Base-by-base conservation (phyloP, 1,140 invertebrate species). In the Acromyrmex charruanus region DNA sequence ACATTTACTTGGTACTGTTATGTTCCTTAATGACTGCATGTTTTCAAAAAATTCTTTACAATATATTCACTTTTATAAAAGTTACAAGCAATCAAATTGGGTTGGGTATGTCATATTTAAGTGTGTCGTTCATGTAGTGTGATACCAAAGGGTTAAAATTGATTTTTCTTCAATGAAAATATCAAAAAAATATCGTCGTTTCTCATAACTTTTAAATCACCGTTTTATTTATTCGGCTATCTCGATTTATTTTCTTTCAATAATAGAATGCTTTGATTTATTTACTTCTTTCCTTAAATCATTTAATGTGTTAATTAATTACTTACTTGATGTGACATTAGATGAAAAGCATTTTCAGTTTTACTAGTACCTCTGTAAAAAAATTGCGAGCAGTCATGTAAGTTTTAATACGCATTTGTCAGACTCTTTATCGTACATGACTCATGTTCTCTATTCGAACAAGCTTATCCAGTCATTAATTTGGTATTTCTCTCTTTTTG, bases 381-480 rank as follows among this genome's bases (percentile, higher is more conserved):
- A 25, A 81, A 81, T 72, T 59, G 16, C 25, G 49, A 39, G 12
- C 39, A 14, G 6, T 58, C 1, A 9, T 31, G 21, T 18, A 79
- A 31, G 14, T 58, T 66, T 31, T n/a, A 44, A 72, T 28, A 49
- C 31, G 3, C 39, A 28, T 16, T 9, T 49, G 10, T 79, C 12
- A 51, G 53, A 21, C 6, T 4, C 7, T 82, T 74, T 21, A 74
- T 53, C 18, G 25, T n/a, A n/a, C 79, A 31, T 59, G 59, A 16
- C 59, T 72, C 35, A 72, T 18, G 21, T 59, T 51, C 14, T 25
- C 18, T 28, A 3, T 18, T 18, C 53, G 12, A 61, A 82, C 31
- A 69, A 31, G 25, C 21, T 9, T 65, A n/a, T 14, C 10, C 12
- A 0, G 9, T 82, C 51, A 58, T 82, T 74, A 74, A 49, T 74